phyloP scores from a whole-genome alignment of 2,888 invertebrate genomes.

The Formica aserva region DNA sequence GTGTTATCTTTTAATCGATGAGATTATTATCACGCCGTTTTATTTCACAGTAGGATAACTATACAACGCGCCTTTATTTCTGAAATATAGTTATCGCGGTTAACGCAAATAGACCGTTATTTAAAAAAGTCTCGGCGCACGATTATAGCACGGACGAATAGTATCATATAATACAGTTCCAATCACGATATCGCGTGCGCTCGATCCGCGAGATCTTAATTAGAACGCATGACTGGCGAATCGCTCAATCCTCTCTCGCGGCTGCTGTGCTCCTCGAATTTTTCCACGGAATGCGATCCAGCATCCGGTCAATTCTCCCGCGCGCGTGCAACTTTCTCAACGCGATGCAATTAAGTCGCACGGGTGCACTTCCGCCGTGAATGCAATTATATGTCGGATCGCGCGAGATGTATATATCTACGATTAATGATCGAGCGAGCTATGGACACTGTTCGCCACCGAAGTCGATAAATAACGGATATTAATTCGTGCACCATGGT shows the following conservation, averaged over 20 bases:
- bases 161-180: slow-evolving; percentile 43
- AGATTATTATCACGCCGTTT: slow-evolving; percentile 23
- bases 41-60: slow-evolving; percentile 6
- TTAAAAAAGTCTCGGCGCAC: slow-evolving; percentile 15
- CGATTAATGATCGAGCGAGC: slow-evolving; percentile 69
- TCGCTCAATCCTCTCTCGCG: slow-evolving; percentile 60
- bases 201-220: slow-evolving; percentile 75
- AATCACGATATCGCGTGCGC: slow-evolving; percentile 69
- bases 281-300: slow-evolving; percentile 63
- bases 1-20: slow-evolving; percentile 24
- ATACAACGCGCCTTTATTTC: background rate
- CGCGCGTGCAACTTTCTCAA: slow-evolving; percentile 58
- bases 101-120: background rate
- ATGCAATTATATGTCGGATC: slow-evolving; percentile 71
- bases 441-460: slow-evolving; percentile 56
- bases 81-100: slow-evolving; percentile 34
- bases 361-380: slow-evolving; percentile 56
- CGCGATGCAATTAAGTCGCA: slow-evolving; percentile 66
- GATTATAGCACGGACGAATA: slow-evolving; percentile 60
- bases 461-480: slow-evolving; percentile 63
- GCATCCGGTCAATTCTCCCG: slow-evolving; percentile 65
- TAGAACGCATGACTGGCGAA: slow-evolving; percentile 76
- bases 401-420: slow-evolving; percentile 15
- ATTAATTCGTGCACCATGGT: slow-evolving; percentile 44
- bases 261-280: slow-evolving; percentile 61